Conservation (phyloP, 2,113 vertebrate species). For the Hippocampus guttulatus region DNA sequence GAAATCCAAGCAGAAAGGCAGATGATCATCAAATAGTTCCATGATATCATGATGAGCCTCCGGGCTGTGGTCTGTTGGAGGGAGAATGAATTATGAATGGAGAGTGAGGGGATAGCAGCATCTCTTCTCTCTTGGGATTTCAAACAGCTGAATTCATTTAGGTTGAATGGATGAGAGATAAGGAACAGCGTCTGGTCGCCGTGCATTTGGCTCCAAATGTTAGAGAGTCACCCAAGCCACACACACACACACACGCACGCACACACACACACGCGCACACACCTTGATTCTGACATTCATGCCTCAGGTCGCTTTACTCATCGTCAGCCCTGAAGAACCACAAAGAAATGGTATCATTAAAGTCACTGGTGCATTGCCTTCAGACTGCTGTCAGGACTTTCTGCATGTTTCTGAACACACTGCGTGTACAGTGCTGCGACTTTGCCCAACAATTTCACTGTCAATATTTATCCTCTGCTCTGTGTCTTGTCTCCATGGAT, state of each 20-base stretch:
- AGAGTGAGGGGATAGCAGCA: slow-evolving; percentile 55
- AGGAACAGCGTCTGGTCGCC: slow-evolving; percentile 38
- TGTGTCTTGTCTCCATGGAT: slow-evolving; percentile 49
- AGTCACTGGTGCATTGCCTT: slow-evolving; percentile 63
- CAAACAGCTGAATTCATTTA: slow-evolving; percentile 67
- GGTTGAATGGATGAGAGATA: slow-evolving; percentile 53
- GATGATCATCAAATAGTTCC: slow-evolving; percentile 69
- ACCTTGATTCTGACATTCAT: slow-evolving; percentile 44
- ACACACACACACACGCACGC: slow-evolving; percentile 26
- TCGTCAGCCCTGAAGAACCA: slow-evolving; percentile 62
- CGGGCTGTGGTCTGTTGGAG: slow-evolving; percentile 68
- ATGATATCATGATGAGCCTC: slow-evolving; percentile 69
- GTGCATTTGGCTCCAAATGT: slow-evolving; percentile 51
- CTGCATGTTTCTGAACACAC: slow-evolving; percentile 65
- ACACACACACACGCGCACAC: slow-evolving; percentile 28
- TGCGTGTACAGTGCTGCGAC: slow-evolving; percentile 57
- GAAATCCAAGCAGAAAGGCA: slow-evolving; percentile 67
- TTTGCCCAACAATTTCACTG: slow-evolving; percentile 56
- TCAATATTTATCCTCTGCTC: slow-evolving; percentile 37
- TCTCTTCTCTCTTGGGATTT: slow-evolving; percentile 47
- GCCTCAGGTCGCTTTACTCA: slow-evolving; percentile 63
- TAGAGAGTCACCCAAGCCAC: slow-evolving; percentile 44
- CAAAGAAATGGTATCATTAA: slow-evolving; percentile 65
- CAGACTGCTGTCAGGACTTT: slow-evolving; percentile 51
- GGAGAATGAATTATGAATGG: slow-evolving; percentile 74